A percentile compares a stretch with the other conserved stretches of the same genome.
Evolutionary conservation across 2,888 invertebrate genomes (phyloP).

Genomic region (Drosophila pegasa): DNA sequence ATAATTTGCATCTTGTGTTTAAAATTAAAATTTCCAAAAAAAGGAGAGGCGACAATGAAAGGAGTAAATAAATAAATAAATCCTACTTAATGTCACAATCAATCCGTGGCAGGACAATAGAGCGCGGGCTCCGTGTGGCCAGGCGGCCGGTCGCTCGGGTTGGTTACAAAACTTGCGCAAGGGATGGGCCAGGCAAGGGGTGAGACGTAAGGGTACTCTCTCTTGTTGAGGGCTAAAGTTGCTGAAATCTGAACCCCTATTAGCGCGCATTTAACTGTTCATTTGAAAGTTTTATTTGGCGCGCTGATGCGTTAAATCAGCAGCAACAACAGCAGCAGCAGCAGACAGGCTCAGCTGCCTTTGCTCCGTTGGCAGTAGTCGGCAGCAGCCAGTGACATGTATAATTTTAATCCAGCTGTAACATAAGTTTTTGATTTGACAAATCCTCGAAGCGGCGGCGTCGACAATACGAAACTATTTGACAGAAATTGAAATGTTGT

Average conservation of each 20-base stretch:
- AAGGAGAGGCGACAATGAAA: slow-evolving; percentile 42
- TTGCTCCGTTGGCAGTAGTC: background rate
- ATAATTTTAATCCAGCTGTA: slow-evolving; percentile 83
- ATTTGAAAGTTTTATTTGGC: slow-evolving; percentile 83
- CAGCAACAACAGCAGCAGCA: slow-evolving; percentile 66
- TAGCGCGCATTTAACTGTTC: slow-evolving; percentile 84
- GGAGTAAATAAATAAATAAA: slow-evolving; percentile 83
- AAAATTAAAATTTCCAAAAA: slow-evolving; percentile 46
- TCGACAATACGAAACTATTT: slow-evolving; percentile 71
- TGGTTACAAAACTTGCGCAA: slow-evolving; percentile 48
- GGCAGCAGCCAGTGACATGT: slow-evolving; percentile 66
- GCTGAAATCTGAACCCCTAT: slow-evolving; percentile 84
- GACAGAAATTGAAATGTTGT: slow-evolving; percentile 77
- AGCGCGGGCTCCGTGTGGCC: slow-evolving; percentile 38
- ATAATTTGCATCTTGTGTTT: slow-evolving; percentile 80
- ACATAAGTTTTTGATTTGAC: slow-evolving; percentile 83
- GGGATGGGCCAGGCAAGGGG: slow-evolving; percentile 27
- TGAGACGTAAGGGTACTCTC: background rate
- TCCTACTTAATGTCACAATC: slow-evolving; percentile 84
- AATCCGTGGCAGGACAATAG: slow-evolving; percentile 74
- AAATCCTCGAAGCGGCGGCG: slow-evolving; percentile 57
- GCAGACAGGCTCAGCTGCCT: slow-evolving; percentile 41
- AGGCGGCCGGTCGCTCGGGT: slow-evolving; percentile 30
- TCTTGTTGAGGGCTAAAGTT: slow-evolving; percentile 53
- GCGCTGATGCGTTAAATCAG: slow-evolving; percentile 84